These are phyloP conservation scores for Thysanoteuthis rhombus DNA, from an alignment of 2,888 invertebrate species.

Conservation along the genomic window DNA sequence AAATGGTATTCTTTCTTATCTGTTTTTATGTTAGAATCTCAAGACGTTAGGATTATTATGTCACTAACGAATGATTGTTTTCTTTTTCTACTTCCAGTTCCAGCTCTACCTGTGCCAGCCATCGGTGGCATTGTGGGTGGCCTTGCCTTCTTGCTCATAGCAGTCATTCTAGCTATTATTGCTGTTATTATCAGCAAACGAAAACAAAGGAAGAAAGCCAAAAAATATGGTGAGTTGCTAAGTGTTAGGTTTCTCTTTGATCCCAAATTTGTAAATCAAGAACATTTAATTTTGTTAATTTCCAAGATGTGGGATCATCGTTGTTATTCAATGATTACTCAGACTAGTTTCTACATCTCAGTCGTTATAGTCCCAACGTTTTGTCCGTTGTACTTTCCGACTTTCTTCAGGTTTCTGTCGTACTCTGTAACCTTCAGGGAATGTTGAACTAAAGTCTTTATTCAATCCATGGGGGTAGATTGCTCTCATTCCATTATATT, in stretches of 20 bases:
- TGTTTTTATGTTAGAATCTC: not conserved
- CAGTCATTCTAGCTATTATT: slow-evolving; percentile 95
- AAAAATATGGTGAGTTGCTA: slow-evolving; percentile 76
- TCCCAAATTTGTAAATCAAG: not conserved
- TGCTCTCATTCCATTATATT: no score
- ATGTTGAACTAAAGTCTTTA: no score
- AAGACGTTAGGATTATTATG: not conserved
- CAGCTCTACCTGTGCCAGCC: slow-evolving; percentile 42
- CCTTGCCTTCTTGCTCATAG: slow-evolving; percentile 95
- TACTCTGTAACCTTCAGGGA: no score
- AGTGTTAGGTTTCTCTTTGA: not conserved
- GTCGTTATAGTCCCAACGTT: no score
- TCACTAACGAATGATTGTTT: not conserved
- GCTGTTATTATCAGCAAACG: slow-evolving; percentile 97
- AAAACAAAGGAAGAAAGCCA: slow-evolving; percentile 95
- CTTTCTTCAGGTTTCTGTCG: no score
- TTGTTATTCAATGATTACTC: no score
- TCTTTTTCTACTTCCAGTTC: slow-evolving; percentile 15
- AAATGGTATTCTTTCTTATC: not conserved
- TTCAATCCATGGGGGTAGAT: no score
- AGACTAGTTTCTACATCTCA: no score
- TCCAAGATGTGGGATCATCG: no score
- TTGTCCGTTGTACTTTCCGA: no score
- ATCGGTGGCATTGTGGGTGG: slow-evolving; percentile 93
- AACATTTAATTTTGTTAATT: no score